These are phyloP conservation scores for Orthonyx spaldingii DNA, from an alignment of 2,113 vertebrate species.

Conservation along the genomic window DNA sequence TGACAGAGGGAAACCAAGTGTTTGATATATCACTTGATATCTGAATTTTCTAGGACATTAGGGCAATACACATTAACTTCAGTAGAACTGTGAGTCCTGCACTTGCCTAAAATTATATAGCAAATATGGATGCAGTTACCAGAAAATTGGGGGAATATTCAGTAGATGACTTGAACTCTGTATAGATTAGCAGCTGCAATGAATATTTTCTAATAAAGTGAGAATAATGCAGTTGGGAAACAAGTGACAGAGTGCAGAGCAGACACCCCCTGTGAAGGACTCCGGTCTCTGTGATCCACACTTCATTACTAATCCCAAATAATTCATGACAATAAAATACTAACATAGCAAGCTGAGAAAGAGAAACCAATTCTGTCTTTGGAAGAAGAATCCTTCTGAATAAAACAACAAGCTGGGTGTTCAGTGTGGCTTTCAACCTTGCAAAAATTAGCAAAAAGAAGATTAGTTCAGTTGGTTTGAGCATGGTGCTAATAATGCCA, in stretches of 20 bases:
- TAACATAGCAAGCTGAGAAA: neutral
- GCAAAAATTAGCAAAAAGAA: neutral
- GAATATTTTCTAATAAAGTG: neutral
- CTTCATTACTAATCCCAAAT: neutral
- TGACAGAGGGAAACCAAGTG: neutral
- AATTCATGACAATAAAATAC: slow-evolving; percentile 6
- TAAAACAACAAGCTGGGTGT: neutral
- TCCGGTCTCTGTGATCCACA: neutral
- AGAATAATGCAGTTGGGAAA: neutral
- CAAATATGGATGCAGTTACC: neutral
- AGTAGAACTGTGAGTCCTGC: neutral
- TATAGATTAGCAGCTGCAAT: neutral
- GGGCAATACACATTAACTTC: neutral
- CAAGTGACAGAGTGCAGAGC: neutral
- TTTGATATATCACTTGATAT: neutral
- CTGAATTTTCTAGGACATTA: neutral
- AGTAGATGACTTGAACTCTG: neutral
- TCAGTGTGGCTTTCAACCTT: neutral
- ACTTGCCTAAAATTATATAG: neutral
- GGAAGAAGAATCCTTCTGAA: neutral
- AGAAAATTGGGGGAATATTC: neutral
- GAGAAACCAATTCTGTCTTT: neutral
- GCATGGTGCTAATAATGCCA: neutral
- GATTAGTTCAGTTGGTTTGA: neutral
- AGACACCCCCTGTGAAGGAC: neutral